These are phyloP conservation scores for Ophiothrix spiculata DNA, from an alignment of 35 echinoderm and acorn worm species.

Conservation along the genomic window DNA sequence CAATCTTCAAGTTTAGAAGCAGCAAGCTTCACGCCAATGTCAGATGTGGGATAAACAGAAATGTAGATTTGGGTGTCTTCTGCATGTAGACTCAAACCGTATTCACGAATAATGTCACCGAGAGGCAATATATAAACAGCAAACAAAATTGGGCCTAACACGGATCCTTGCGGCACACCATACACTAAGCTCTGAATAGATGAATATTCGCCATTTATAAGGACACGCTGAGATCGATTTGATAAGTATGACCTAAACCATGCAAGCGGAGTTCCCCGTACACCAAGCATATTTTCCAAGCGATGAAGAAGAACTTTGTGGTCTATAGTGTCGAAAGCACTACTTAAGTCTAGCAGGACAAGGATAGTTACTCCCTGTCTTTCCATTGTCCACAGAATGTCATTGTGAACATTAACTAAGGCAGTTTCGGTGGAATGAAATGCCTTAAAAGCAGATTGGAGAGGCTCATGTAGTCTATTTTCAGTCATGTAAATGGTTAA, in stretches of 20 bases:
- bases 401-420: constrained; percentile 51
- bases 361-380: constrained; percentile 30
- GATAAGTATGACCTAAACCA: neutral
- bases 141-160: constrained; percentile 37
- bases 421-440: constrained; percentile 49
- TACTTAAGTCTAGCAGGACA: constrained; percentile 20
- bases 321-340: constrained; percentile 55
- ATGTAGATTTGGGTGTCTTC: constrained; percentile 44
- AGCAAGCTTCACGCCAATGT: no score
- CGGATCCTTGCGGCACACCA: constrained; percentile 57
- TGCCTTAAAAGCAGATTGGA: constrained; percentile 39
- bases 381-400: constrained; percentile 41
- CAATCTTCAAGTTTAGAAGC: no score
- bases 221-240: neutral
- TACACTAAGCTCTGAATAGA: neutral
- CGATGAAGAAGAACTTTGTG: constrained; percentile 31
- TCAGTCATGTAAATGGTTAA: constrained; percentile 22
- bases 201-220: neutral
- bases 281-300: constrained; percentile 15
- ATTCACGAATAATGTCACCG: constrained; percentile 11
- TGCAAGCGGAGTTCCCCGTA: neutral
- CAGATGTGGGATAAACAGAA: no score
- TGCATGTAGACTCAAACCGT: constrained; percentile 30
- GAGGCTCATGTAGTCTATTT: constrained; percentile 21
- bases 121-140: constrained; percentile 23